These are phyloP conservation scores for Agrochola litura DNA, from an alignment of 2,888 invertebrate species.

Conservation along the genomic window DNA sequence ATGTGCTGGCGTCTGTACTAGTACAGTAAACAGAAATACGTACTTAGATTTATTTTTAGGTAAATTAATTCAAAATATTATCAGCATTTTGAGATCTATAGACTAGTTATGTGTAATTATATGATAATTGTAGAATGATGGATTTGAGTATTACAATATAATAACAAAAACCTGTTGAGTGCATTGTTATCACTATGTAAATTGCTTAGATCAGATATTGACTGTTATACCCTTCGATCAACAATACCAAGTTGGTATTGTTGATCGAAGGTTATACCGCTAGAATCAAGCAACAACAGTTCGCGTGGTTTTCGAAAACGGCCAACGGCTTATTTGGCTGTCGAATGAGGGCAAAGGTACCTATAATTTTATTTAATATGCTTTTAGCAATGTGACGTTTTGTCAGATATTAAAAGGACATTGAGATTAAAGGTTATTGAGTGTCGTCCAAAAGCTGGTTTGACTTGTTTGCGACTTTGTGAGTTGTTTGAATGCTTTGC, in stretches of 20 bases:
- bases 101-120: slow-evolving; percentile 25
- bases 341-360: background rate
- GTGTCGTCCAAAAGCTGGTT: slow-evolving; percentile 43
- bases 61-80: background rate
- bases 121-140: slow-evolving; percentile 11
- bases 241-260: too few relatives aligned
- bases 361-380: slow-evolving; percentile 4
- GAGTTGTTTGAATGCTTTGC: slow-evolving; percentile 19
- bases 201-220: slow-evolving; percentile 11
- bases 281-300: slow-evolving; percentile 8
- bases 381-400: slow-evolving; percentile 4
- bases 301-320: background rate
- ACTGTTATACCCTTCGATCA: too few relatives aligned
- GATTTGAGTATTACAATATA: slow-evolving; percentile 13
- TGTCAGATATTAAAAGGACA: slow-evolving; percentile 7
- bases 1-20: too few relatives aligned
- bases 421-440: slow-evolving; percentile 35
- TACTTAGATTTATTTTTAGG: background rate
- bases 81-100: slow-evolving; percentile 5
- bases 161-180: slow-evolving; percentile 12
- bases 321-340: background rate
- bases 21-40: background rate
- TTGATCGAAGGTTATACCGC: background rate
- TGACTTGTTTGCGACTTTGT: slow-evolving; percentile 21
- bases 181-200: slow-evolving; percentile 27